Conservation (phyloP, 2,888 invertebrate species). For the Nezara viridula region DNA sequence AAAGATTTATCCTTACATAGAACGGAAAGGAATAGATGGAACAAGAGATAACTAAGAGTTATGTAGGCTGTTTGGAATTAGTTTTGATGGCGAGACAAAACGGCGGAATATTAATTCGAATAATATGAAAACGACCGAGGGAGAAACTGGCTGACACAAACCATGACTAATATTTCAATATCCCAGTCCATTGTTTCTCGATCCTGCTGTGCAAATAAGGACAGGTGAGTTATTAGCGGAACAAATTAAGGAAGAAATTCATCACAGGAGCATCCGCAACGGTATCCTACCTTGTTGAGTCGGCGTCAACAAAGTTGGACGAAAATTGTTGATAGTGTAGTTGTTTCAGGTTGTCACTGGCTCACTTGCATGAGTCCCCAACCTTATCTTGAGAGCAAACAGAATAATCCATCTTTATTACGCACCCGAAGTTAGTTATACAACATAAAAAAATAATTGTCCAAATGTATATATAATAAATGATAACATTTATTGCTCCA, state of each 20-base stretch:
- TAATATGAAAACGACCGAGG: not conserved
- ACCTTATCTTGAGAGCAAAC: not conserved
- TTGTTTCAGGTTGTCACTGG: not conserved
- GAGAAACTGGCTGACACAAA: slow-evolving; percentile 1
- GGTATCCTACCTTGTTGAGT: not conserved
- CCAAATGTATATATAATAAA: slow-evolving; percentile 30
- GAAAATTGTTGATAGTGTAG: not conserved
- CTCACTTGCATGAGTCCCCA: not conserved
- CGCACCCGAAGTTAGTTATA: not conserved
- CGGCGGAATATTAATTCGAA: slow-evolving; percentile 21
- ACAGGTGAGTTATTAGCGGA: slow-evolving; percentile 1
- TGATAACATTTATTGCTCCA: not conserved
- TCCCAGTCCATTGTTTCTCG: slow-evolving; percentile 33
- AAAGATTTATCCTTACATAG: slow-evolving; percentile 12
- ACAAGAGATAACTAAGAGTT: not conserved
- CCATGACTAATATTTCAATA: slow-evolving; percentile 37
- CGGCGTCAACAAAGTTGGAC: not conserved
- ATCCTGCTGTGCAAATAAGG: slow-evolving; percentile 21
- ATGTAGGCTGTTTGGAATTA: slow-evolving; percentile 1
- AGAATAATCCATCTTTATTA: slow-evolving; percentile 8
- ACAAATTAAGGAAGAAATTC: slow-evolving; percentile 41
- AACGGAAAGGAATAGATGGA: not conserved
- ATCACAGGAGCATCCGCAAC: slow-evolving; percentile 28
- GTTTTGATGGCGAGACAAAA: slow-evolving; percentile 34
- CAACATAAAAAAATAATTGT: not conserved